Percentiles rank a stretch among this genome's conserved stretches.
Conservation (phyloP, 1,140 invertebrate genomes). For the Lepidurus apus region DNA sequence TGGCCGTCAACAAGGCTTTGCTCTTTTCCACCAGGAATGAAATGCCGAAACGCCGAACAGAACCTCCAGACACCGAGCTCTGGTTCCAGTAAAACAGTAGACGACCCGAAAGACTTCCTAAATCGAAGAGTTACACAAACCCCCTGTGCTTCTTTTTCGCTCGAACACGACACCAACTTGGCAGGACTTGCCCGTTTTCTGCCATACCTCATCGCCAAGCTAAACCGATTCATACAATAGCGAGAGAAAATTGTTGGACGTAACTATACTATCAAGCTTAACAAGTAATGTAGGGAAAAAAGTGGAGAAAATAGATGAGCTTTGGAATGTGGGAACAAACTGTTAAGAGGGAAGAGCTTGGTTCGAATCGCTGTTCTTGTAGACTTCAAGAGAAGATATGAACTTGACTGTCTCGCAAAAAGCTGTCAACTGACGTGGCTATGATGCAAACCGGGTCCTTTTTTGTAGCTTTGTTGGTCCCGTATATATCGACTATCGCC, state of each 20-base stretch:
- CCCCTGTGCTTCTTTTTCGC: not conserved
- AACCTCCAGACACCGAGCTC: too few relatives aligned
- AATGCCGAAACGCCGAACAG: too few relatives aligned
- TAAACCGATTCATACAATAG: not conserved
- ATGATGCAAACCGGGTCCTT: slow-evolving; percentile 12
- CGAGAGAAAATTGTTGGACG: not conserved
- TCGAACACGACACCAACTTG: not conserved
- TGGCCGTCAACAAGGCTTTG: too few relatives aligned
- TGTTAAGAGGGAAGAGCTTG: not conserved
- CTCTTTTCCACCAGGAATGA: too few relatives aligned
- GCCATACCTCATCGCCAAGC: not conserved
- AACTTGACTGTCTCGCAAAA: not conserved
- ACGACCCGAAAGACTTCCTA: too few relatives aligned
- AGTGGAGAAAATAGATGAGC: not conserved
- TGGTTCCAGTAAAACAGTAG: too few relatives aligned
- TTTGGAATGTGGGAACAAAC: not conserved
- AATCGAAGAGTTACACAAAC: not conserved
- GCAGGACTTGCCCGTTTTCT: not conserved
- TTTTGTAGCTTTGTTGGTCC: not conserved
- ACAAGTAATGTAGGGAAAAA: not conserved
- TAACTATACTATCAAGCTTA: not conserved
- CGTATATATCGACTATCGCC: not conserved
- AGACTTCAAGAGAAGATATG: not conserved
- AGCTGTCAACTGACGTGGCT: slow-evolving; percentile 3
- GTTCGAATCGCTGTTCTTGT: not conserved